These are phyloP conservation scores for Thamnaconus septentrionalis DNA, from an alignment of 2,113 vertebrate species.

Conservation along the genomic window DNA sequence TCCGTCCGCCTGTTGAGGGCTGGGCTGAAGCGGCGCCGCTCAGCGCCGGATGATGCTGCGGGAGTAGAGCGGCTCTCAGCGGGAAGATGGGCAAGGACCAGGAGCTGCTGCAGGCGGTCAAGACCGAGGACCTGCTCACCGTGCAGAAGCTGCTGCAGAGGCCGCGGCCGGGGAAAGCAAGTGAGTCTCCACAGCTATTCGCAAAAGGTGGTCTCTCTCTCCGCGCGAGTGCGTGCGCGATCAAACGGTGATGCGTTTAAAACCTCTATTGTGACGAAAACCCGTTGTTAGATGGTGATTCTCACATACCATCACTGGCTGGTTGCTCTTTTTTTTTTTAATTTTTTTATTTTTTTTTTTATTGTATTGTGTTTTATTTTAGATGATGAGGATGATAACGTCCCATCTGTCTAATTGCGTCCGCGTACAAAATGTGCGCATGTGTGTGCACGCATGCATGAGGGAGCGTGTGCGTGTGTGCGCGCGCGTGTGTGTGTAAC, in stretches of 20 bases:
- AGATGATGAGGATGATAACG: background rate
- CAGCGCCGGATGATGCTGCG: conserved; percentile 73
- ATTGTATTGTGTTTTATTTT: background rate
- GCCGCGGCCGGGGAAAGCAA: conserved; percentile 93
- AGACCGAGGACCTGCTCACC: conserved; percentile 92
- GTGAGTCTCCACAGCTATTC: conserved; percentile 72
- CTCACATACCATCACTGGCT: too few species aligned
- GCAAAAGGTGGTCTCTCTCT: too few species aligned
- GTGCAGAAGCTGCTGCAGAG: conserved; percentile 97
- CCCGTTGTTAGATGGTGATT: too few species aligned
- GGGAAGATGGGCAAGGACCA: conserved; percentile 95
- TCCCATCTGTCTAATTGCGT: background rate
- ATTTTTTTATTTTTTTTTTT: background rate
- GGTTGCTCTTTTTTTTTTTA: background rate
- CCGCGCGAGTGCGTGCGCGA: too few species aligned
- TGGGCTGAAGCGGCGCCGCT: conserved; percentile 58
- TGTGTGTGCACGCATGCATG: conserved; percentile 14
- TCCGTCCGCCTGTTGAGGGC: conserved; percentile 47
- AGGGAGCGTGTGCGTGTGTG: conserved; percentile 7
- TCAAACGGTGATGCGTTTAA: too few species aligned
- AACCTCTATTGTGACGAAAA: too few species aligned
- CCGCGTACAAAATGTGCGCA: conserved; percentile 1
- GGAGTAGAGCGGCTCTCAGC: conserved; percentile 69
- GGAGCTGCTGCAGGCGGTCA: conserved; percentile 96
- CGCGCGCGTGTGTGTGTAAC: background rate